Base-by-base conservation (phyloP, 1,140 invertebrate species). In the Zaprionus lachaisei region DNA sequence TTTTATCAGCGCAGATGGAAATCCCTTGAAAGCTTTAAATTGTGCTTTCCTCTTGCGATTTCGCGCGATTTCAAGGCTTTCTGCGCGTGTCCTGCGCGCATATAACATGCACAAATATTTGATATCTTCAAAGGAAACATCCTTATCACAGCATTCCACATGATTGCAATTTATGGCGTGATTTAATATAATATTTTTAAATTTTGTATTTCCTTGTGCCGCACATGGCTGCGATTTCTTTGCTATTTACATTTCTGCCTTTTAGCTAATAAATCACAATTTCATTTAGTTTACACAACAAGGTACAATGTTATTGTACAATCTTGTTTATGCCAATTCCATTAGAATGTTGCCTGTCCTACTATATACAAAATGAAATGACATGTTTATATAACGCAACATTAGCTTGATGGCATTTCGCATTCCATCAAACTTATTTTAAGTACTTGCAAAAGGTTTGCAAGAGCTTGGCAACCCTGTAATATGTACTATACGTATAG, bases 41-140 rank as follows among this genome's bases (percentile, higher is more conserved):
- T 72, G 14, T 47, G 37, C 49, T 62, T 66, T 58, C 41, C 12
- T 44, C 14, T 62, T 38, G 60, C 22, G 37, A 49, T 37, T 73
- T 73, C 11, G 37, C 64, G 47, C 65, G 34, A 56, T 69, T 62
- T 69, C 58, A 74, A 74, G 65, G 65, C 68, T 73, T 60, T 67
- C 38, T 11, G 51, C 55, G 31, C 55, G 34, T 56, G 24, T 56
- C 22, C 34, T 51, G 47, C 47, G 47, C 47, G 12, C 12, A 22
- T 17, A 47, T n/a, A 47, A 44, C 9, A 47, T 20, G 44, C 44
- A 20, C 17, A 49, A 5, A 17, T 17, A 47, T 44, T n/a, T 17
- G n/a, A 47, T 17, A 47, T 47, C 37, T 38, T 38, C 14, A 38
- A 17, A 9, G n/a, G 41, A 7, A 17, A 17, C 41, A 17, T 47